Evolutionary conservation across 1,140 invertebrate species (phyloP).

Genomic region (Paralvinella palmiformis): DNA sequence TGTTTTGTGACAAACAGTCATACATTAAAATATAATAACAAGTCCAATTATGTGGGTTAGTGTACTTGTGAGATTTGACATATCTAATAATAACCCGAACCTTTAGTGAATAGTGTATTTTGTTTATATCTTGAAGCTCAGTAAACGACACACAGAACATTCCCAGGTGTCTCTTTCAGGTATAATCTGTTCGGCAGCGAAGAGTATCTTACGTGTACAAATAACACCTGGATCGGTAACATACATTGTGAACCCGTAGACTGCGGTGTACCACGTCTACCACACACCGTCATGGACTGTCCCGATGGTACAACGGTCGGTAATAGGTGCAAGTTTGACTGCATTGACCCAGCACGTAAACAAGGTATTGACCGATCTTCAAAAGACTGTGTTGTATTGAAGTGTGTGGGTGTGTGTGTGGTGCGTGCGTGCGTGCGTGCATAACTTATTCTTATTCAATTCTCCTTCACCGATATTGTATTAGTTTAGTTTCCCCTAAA

Average conservation of each 20-base stretch:
- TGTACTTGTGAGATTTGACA: neutral
- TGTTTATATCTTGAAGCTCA: too few relatives aligned
- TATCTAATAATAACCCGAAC: neutral
- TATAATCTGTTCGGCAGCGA: neutral
- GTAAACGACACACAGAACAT: too few relatives aligned
- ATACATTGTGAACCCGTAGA: slow-evolving; percentile 27
- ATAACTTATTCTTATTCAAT: too few relatives aligned
- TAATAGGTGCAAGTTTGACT: slow-evolving; percentile 28
- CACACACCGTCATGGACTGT: slow-evolving; percentile 23
- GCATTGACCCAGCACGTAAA: slow-evolving; percentile 26
- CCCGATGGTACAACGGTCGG: slow-evolving; percentile 23
- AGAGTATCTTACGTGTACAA: slow-evolving; percentile 23
- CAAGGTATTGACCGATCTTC: slow-evolving; percentile 22
- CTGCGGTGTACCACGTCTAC: slow-evolving; percentile 26
- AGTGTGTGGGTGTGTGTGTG: too few relatives aligned
- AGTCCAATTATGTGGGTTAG: neutral
- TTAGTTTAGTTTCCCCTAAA: too few relatives aligned
- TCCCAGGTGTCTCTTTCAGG: neutral
- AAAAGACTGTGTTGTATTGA: too few relatives aligned
- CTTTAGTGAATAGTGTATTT: neutral
- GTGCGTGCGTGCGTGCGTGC: too few relatives aligned
- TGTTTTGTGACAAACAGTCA: too few relatives aligned
- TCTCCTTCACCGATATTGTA: too few relatives aligned
- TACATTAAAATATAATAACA: neutral
- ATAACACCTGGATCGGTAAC: slow-evolving; percentile 24